Evolutionary conservation across 1,140 invertebrate species (phyloP), one percentile per base, ranked within the genome.

Genomic region (Eriosoma lanigerum): DNA sequence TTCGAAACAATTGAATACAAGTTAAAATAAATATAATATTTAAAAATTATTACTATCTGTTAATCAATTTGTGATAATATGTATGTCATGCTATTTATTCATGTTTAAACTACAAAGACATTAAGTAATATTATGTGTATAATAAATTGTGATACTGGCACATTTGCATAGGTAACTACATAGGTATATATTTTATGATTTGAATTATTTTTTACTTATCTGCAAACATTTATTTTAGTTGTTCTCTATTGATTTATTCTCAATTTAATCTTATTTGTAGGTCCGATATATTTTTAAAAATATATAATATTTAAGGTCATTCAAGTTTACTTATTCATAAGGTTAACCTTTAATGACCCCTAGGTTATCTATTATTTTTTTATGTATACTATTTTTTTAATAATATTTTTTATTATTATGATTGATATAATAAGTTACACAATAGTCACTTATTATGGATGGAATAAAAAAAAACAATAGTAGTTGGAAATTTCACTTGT

Each of bases 301-400:
- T 48, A 52, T 72, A 29, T 50, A 50, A 50, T 72, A 52, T 52
- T 62, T 78, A 60, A 78, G 75, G 75, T 78, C 75, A 10, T 78
- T 60, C 50, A 76, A 76, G 72, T 76, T 58, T 44, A 56, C n/a
- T 78, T 46, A 78, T n/a, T 62, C 38, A 24, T 46, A 17, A 60
- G 15, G 15, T 78, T 62, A 15, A 78, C 75, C 75, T 78, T 62
- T 26, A 60, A 60, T 58, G 56, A 62, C 75, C 75, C 56, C 75
- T 78, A 1, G 46, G 56, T 78, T 78, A 78, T 78, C 56, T 62
- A 29, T 12, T 38, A 32, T 75, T 58, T 78, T 66, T 50, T 24
- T 50, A 48, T 19, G 1, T 26, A 50, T 9, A 17, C 5, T 19
- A n/a, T n/a, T n/a, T n/a, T n/a, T n/a, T n/a, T n/a, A n/a, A n/a